These are phyloP conservation scores for Penaeus chinensis DNA, from an alignment of 1,140 invertebrate genomes.

Conservation along the genomic window DNA sequence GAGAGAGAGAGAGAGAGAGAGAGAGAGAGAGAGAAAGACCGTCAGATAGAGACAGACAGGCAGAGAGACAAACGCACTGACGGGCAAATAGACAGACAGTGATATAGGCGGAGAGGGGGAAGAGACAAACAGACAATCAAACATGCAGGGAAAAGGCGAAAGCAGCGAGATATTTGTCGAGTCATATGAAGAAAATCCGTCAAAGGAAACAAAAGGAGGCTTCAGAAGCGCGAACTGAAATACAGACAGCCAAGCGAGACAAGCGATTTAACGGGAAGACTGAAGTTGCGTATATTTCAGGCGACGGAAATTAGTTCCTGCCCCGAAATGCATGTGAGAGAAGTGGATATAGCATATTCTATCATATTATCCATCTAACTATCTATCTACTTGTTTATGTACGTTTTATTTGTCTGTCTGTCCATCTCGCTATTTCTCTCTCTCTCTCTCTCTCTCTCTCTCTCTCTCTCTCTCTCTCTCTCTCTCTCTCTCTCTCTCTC, in stretches of 20 bases:
- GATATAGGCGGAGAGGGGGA: not conserved
- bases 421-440: not conserved
- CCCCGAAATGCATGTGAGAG: no score
- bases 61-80: not conserved
- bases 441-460: constrained; percentile 26
- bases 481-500: not conserved
- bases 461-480: constrained; percentile 28
- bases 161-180: no score
- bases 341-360: no score
- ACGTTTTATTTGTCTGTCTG: not conserved
- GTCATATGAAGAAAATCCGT: no score
- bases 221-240: no score
- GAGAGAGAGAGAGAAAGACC: constrained; percentile 7
- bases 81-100: not conserved
- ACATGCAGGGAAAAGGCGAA: no score
- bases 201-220: no score
- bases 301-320: no score
- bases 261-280: no score
- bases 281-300: no score
- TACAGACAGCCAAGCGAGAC: no score
- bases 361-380: not conserved
- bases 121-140: not conserved
- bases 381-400: not conserved
- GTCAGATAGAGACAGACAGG: not conserved
- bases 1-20: constrained; percentile 14